Percentiles rank a stretch among this genome's conserved stretches.
phyloP scores from a whole-genome alignment of 2,888 invertebrate species.

The Cyclophora albipunctata region DNA sequence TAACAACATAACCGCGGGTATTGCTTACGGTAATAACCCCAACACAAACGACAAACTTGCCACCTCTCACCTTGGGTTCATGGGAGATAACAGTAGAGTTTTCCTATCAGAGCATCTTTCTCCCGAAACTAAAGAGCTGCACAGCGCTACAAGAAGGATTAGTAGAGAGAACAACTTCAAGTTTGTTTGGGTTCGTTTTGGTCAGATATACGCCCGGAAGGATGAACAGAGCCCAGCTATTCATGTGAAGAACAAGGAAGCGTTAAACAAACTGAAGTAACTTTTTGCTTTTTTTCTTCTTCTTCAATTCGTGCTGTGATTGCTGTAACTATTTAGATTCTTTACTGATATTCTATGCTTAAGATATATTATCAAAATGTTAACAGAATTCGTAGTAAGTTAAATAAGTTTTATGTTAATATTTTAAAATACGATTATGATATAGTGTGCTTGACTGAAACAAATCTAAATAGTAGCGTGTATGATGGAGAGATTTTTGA shows the following conservation, averaged over 20 bases:
- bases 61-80: slow-evolving; percentile 1
- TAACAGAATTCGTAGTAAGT: slow-evolving; percentile 3
- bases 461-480: background rate
- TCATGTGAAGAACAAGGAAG: slow-evolving; percentile 1
- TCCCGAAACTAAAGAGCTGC: slow-evolving; percentile 2
- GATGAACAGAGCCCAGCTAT: background rate
- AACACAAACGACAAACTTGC: background rate
- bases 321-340: background rate
- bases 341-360: background rate
- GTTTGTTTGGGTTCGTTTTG: slow-evolving; percentile 4
- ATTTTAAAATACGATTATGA: too few species aligned
- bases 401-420: background rate
- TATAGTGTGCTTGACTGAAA: background rate
- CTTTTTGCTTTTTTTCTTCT: background rate
- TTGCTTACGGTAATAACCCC: too few species aligned
- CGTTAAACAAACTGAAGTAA: background rate
- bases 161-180: background rate
- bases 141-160: background rate
- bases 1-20: too few species aligned
- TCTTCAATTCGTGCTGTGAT: too few species aligned
- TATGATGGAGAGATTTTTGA: background rate
- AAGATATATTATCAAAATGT: slow-evolving; percentile 7
- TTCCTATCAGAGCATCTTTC: slow-evolving; percentile 2
- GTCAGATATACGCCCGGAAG: slow-evolving; percentile 4
- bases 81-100: background rate